Evolutionary conservation across 2,797 vertebrate species (phyloP), one percentile per base, ranked within the genome.

Genomic region (Hemitrygon akajei): DNA sequence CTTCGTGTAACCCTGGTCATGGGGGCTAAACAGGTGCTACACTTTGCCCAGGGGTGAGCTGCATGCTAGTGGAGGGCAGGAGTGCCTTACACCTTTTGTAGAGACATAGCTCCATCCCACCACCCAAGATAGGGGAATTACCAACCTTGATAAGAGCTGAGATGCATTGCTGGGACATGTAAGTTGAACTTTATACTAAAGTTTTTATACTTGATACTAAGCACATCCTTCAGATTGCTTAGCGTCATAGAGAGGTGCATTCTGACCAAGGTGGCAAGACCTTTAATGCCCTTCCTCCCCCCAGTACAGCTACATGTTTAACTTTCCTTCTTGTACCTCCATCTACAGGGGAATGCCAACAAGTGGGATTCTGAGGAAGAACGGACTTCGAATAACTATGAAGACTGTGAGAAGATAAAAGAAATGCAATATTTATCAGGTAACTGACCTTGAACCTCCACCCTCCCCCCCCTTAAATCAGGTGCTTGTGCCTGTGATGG

Each of bases 311-410:
- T n/a, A 89, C 25, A 7, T 63, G n/a, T n/a, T 40, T 37, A 66
- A 82, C 16, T 82, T 86, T 25, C 73, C 30, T 40, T 40, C 71
- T 40, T 58, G 16, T 34, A 11, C 93, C 11, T 47, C 0, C 60
- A 22, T 75, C 16, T n/a, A 10, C 93, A 99, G 99, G 99, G 98
- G 0, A 98, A 99, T 93, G 98, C 99, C 94, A 99, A 99, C 95
- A 97, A 98, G 63, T 99, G 98, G 0, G 98, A 98, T 95, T 99
- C 99, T 0, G 99, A 99, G 0, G 99, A 99, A 73, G 98, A 99
- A 95, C 97, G 97, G 95, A 99, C 98, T 94, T 99, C 98, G 56
- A 98, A 97, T 94, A 99, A 99, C 95, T 95, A 97, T 94, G 98
- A 99, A 27, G 98, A 99, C 76, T 97, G 96, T 73, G 98, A 99